Evolutionary conservation across 2,797 vertebrate genomes (phyloP).

Genomic region (Tapera naevia): DNA sequence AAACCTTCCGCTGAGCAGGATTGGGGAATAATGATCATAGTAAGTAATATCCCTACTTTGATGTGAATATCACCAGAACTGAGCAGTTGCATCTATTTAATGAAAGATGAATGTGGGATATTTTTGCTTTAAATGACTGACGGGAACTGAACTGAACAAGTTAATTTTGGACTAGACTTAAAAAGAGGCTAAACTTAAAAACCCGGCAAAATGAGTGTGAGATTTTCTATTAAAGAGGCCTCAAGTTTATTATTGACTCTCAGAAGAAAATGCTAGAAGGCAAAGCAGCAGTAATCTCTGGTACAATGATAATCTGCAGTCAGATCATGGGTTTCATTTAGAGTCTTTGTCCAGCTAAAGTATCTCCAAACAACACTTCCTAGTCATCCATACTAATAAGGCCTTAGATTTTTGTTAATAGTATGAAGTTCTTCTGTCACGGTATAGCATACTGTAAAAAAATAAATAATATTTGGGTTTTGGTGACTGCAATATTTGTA

Average conservation of each 20-base stretch:
- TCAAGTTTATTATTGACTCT: neutral
- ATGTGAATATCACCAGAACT: neutral
- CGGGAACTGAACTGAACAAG: neutral
- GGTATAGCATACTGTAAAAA: too few relatives aligned
- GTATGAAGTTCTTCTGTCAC: neutral
- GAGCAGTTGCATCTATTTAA: neutral
- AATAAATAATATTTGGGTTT: too few relatives aligned
- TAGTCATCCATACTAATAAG: neutral
- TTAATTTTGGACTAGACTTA: too few relatives aligned
- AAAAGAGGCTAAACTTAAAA: neutral
- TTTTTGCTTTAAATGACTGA: neutral
- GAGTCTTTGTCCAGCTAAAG: neutral
- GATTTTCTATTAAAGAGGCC: neutral
- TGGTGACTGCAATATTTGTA: too few relatives aligned
- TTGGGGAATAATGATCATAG: neutral
- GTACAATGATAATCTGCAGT: neutral
- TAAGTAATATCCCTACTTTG: neutral
- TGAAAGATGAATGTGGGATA: neutral
- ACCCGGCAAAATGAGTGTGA: neutral
- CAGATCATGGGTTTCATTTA: neutral
- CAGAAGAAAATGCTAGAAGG: neutral
- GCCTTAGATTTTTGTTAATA: neutral
- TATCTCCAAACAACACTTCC: neutral
- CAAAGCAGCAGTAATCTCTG: neutral
- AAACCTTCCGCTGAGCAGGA: too few relatives aligned